Evolutionary conservation across 2,888 invertebrate species (phyloP), one percentile per base, ranked within the genome.

Genomic region (Macrophya alboannulata): DNA sequence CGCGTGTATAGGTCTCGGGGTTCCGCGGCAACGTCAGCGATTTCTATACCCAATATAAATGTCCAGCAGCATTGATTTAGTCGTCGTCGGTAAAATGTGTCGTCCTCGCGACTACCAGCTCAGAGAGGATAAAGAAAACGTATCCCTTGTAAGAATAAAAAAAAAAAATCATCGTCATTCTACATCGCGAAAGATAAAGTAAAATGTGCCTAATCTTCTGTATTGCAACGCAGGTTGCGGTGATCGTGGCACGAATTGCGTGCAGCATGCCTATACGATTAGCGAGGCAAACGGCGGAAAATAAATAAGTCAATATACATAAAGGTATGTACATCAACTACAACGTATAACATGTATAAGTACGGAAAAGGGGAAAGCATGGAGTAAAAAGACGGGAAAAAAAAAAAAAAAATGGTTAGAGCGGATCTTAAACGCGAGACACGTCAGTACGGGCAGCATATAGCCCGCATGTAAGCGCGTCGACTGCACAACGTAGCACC

Each of bases 1-100:
- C 87, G 85, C 74, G 59, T n/a, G 65, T 15, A n/a, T 45, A 45
- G n/a, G 45, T 72, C 43, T 40, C 43, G 25, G 62, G 62, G 62
- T 62, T 12, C 45, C 72, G 72, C 43, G 72, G 72, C 72, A 74
- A 74, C 72, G 72, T 74, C 72, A 77, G 77, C 77, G 37, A 77
- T 48, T 77, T 77, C 43, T 31, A 15, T 62, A 59, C 79, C 43
- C 62, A 92, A 93, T 93, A 93, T 92, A 91, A 93, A 92, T 92
- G 92, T 92, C 91, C 90, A 88, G 31, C 37, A 77, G 91, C 91
- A 90, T 92, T 92, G 93, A 92, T 92, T 92, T 92, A 92, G 89
- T 87, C 90, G 89, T 87, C 90, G 62, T 81, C 81, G 62, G 81
- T 40, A 81, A 62, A 62, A 81, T 37, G 62, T 81, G 59, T 81